phyloP scores from a whole-genome alignment of 2,113 vertebrate genomes.

The Myrmecobius fasciatus region DNA sequence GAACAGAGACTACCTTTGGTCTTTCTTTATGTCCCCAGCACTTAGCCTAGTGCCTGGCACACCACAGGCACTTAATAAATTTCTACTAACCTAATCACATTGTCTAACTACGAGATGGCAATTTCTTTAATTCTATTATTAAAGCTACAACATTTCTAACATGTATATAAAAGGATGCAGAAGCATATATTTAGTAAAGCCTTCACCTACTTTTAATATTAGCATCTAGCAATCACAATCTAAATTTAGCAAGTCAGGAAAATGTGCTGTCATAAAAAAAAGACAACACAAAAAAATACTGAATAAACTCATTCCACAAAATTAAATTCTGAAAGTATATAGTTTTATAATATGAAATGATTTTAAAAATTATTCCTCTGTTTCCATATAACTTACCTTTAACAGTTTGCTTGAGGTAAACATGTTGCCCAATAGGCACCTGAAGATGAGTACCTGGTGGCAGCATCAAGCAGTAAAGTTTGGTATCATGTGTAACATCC shows the following conservation, averaged over 20 bases:
- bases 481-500: slow-evolving; percentile 91
- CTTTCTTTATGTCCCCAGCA: not conserved
- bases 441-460: slow-evolving; percentile 87
- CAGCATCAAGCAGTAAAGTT: slow-evolving; percentile 88
- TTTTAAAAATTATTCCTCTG: not conserved
- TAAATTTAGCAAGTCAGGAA: slow-evolving; percentile 6
- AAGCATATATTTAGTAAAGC: not conserved
- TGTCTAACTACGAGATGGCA: not conserved
- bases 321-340: not conserved
- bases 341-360: not conserved
- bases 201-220: not conserved
- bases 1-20: not conserved
- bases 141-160: not conserved
- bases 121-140: not conserved
- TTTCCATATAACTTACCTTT: slow-evolving; percentile 85
- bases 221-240: not conserved
- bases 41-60: not conserved
- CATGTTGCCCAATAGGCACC: slow-evolving; percentile 91
- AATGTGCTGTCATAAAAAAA: not conserved
- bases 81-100: not conserved
- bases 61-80: not conserved
- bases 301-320: not conserved
- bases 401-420: slow-evolving; percentile 93
- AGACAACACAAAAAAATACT: not conserved
- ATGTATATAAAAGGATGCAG: not conserved